Evolutionary conservation across 37 sponge, comb jelly and placozoan genomes (phyloP).

Genomic region (Beroe ovata): DNA sequence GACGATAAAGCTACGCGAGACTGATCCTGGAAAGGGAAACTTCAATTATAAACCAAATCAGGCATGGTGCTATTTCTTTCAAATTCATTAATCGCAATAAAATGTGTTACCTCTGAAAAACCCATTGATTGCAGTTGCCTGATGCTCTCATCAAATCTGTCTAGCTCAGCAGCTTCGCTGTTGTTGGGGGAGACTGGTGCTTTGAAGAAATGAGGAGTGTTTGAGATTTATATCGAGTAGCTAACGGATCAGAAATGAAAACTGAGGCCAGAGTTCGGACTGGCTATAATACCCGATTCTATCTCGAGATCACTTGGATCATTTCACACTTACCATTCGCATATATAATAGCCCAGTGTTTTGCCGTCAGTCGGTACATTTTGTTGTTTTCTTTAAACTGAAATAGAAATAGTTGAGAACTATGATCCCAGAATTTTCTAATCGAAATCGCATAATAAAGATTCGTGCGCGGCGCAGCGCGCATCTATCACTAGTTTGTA

Average conservation of each 20-base stretch:
- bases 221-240: no score
- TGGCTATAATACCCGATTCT: no score
- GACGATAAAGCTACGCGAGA: constrained; percentile 79
- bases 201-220: no score
- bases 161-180: background rate
- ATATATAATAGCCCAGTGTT: constrained; percentile 91
- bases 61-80: no score
- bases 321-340: constrained; percentile 86
- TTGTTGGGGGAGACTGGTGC: background rate
- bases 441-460: no score
- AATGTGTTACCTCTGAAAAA: constrained; percentile 50
- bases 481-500: no score
- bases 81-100: background rate
- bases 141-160: constrained; percentile 70
- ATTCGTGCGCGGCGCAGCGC: no score
- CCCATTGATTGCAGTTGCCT: constrained; percentile 75
- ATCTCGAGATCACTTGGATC: no score
- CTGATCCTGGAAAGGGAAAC: constrained; percentile 9
- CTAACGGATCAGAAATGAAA: no score
- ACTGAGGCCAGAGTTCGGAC: no score
- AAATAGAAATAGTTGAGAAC: background rate
- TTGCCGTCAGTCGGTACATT: constrained; percentile 82
- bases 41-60: no score
- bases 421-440: no score
- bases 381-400: constrained; percentile 85